Base-by-base conservation (phyloP, 2,113 vertebrate genomes). In the Nettapus auritus region DNA sequence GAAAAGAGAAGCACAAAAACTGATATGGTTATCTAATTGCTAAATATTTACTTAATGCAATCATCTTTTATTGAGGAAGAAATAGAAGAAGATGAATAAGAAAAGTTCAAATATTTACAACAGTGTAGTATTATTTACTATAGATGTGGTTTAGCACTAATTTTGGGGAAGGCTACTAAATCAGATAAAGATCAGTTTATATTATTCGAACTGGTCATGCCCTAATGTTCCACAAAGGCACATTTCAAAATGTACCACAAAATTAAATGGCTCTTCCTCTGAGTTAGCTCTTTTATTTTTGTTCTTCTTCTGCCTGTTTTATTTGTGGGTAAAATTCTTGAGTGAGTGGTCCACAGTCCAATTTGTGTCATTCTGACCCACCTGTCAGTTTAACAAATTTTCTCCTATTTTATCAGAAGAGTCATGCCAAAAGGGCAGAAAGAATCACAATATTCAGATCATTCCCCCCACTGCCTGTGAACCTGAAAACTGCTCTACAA, bases 11-110 rank as follows among this genome's bases (percentile, higher is more conserved):
- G 86, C 69, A 21, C 62, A 71, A 90, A 82, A 92, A 59, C 4
- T 88, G 42, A 88, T 88, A 93, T 5, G 22, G 29, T 84, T 84
- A 89, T 75, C 36, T 86, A 90, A 82, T 50, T 86, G 62, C 70
- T 90, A 93, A 92, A 93, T 94, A 93, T 82, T 96, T 94, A 90
- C 70, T 90, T 94, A 88, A 76, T 76, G 34, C 21, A 92, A 81
- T 67, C 76, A 66, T 62, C 40, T 34, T 89, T 95, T 90, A 84
- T 70, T 90, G 83, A 86, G 80, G 53, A 90, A 79, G 59, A 64
- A 64, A 64, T 29, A 29, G 62, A 90, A 53, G 26, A 90, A 29
- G 36, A 88, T 9, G 31, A 74, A 56, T 71, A 74, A 73, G 76
- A 74, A 73, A 53, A 75, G 46, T 75, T 88, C 79, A 94, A 96